These are phyloP conservation scores for Eclectus roratus DNA, from an alignment of 2,113 vertebrate species.

Conservation along the genomic window DNA sequence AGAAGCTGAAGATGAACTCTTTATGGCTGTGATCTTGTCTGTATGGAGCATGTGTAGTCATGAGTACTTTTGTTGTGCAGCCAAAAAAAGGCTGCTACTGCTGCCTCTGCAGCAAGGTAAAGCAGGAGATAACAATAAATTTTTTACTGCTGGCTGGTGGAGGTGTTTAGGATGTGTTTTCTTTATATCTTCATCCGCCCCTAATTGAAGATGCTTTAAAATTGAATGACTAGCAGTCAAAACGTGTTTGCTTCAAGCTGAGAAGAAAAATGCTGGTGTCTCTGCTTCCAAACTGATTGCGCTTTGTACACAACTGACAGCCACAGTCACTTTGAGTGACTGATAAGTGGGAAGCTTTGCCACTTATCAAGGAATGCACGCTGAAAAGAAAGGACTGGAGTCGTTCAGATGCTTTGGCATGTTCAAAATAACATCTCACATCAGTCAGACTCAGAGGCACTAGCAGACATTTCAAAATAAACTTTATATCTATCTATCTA, in stretches of 20 bases:
- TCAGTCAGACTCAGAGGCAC: constrained; percentile 77
- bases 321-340: constrained; percentile 84
- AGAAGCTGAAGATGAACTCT: background rate
- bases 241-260: constrained; percentile 85
- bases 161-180: constrained; percentile 83
- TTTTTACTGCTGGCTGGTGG: constrained; percentile 75
- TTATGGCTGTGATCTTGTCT: background rate
- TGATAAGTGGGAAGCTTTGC: constrained; percentile 83
- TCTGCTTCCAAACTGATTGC: constrained; percentile 78
- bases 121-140: constrained; percentile 74
- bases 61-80: constrained; percentile 11
- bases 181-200: constrained; percentile 82
- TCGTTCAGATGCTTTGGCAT: constrained; percentile 76
- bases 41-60: constrained; percentile 20
- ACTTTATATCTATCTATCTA: constrained; percentile 49
- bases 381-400: constrained; percentile 76
- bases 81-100: constrained; percentile 49
- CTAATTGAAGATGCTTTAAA: constrained; percentile 86
- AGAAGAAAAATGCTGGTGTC: constrained; percentile 85
- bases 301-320: constrained; percentile 85
- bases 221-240: constrained; percentile 86
- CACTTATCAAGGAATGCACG: constrained; percentile 79
- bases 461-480: constrained; percentile 72
- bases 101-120: constrained; percentile 57
- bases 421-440: constrained; percentile 83